Base-by-base conservation (phyloP, 2,888 invertebrate genomes). In the Heliconius ethilla region DNA sequence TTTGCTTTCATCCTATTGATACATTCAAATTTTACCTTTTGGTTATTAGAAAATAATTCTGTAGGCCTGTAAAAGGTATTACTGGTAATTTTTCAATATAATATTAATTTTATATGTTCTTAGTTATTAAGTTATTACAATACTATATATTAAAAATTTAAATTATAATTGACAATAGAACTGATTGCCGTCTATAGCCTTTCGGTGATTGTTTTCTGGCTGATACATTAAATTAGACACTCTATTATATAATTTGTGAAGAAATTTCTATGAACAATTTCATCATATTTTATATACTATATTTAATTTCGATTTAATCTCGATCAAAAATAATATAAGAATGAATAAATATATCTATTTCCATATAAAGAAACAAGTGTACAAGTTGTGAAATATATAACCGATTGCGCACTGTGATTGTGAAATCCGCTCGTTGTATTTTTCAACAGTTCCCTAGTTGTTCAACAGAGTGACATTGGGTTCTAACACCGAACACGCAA, bases 1-100 rank as follows among this genome's bases (percentile, higher is more conserved):
- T 65, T 45, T 27, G 27, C 40, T 45, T 63, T 63, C 22, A 74
- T 65, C 45, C 22, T 63, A 45, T 74, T 63, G 74, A 74, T 74
- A 62, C 27, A 40, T 25, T 27, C 18, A 27, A 27, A 74, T 74
- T 62, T 73, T 25, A 67, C 25, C 40, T 67, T 67, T 40, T 37
- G n/a, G n/a, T 25, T 25, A 40, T 67, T 37, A 37, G 40, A 40
- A 67, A 67, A 25, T 67, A 40, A 67, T 67, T 40, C 13, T 67
- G 25, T 67, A 67, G 25, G 67, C 67, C 40, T 15, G n/a, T 25
- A 40, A 40, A 67, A 67, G 67, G 37, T 67, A 67, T n/a, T n/a
- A 13, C 22, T 67, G 66, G 66, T 6, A 33, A 33, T n/a, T 40
- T 67, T 40, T 40, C n/a, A 40, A 40, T 40, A 13, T 4, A n/a